These are phyloP conservation scores for Ischnus inquisitorius DNA, from an alignment of 2,888 invertebrate genomes.

Conservation along the genomic window DNA sequence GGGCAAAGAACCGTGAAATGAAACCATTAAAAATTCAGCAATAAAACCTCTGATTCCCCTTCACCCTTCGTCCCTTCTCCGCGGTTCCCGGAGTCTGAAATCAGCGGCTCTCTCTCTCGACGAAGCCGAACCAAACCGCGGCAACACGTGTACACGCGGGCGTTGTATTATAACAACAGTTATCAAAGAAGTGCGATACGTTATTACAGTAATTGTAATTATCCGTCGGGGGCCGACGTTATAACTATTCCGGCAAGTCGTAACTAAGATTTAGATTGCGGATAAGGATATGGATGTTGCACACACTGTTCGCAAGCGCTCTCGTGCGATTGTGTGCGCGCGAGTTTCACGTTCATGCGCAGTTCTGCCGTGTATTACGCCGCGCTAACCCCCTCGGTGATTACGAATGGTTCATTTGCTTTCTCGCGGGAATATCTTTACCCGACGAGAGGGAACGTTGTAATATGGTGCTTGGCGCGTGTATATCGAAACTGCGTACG, in stretches of 20 bases:
- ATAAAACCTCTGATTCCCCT: constrained; percentile 39
- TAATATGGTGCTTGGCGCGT: not conserved
- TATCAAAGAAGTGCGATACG: constrained; percentile 71
- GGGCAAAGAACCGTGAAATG: constrained; percentile 51
- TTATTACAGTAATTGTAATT: constrained; percentile 77
- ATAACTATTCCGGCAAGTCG: constrained; percentile 71
- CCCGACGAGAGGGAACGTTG: constrained; percentile 42
- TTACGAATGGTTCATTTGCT: constrained; percentile 77
- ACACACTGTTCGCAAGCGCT: constrained; percentile 11
- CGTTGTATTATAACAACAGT: constrained; percentile 68
- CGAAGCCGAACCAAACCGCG: constrained; percentile 39
- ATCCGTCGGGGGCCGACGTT: constrained; percentile 62
- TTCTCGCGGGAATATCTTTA: constrained; percentile 75
- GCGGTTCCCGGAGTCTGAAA: constrained; percentile 22
- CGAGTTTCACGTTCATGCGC: constrained; percentile 40
- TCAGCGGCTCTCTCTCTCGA: constrained; percentile 9
- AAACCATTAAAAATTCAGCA: constrained; percentile 58
- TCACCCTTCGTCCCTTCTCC: not conserved
- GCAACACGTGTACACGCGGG: constrained; percentile 32
- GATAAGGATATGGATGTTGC: constrained; percentile 71
- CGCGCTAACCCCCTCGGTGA: constrained; percentile 70
- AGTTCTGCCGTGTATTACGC: constrained; percentile 67
- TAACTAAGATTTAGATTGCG: constrained; percentile 79
- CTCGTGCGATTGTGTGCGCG: constrained; percentile 33
- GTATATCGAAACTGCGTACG: constrained; percentile 21